These are phyloP conservation scores for Pluvianellus socialis DNA, from an alignment of 2,113 vertebrate species.

Conservation along the genomic window DNA sequence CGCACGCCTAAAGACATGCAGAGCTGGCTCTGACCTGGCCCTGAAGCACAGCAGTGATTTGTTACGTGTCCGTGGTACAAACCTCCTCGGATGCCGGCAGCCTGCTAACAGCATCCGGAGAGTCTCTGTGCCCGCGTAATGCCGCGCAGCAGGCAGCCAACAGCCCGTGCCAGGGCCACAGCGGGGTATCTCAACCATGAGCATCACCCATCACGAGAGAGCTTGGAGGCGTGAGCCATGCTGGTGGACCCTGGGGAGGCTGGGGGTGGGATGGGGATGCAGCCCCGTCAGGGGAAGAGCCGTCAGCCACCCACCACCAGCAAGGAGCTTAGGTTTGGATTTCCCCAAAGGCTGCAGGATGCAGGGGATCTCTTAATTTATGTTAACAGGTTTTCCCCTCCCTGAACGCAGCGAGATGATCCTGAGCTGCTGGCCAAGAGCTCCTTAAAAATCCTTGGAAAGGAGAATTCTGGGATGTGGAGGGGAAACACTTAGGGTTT, in stretches of 20 bases:
- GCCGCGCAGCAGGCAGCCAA: rapidly evolving
- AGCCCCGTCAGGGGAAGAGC: neutral
- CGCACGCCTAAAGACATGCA: rapidly evolving
- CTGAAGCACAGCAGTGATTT: neutral
- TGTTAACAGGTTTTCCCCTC: neutral
- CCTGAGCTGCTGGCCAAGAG: neutral
- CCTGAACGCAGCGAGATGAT: neutral
- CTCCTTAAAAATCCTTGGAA: neutral
- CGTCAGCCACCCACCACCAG: neutral
- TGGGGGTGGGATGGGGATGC: neutral
- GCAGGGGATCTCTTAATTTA: neutral
- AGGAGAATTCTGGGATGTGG: neutral
- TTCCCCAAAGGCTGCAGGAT: neutral
- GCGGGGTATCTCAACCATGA: neutral
- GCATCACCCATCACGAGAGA: neutral
- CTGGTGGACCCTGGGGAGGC: neutral
- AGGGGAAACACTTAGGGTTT: constrained; percentile 38
- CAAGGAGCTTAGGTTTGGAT: rapidly evolving
- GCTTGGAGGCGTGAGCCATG: neutral
- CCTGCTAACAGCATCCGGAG: rapidly evolving
- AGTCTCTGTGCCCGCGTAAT: rapidly evolving
- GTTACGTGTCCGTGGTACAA: rapidly evolving
- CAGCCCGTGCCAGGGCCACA: neutral
- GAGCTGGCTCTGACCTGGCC: neutral
- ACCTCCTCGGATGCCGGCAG: neutral